phyloP scores from a whole-genome alignment of 2,888 invertebrate species.

The Tupiocoris notatus region DNA sequence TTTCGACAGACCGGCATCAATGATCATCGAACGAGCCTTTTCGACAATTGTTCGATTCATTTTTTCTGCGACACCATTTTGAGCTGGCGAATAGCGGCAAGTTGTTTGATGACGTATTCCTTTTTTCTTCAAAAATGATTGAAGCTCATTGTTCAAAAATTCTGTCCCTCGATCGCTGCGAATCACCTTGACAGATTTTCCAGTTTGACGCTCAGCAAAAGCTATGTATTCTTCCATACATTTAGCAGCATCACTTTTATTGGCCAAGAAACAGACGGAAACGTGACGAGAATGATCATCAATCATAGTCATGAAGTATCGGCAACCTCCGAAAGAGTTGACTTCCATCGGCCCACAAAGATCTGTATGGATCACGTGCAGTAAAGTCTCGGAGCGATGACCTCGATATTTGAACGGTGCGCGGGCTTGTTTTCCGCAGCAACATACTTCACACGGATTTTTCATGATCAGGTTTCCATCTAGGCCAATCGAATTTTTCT shows the following conservation, averaged over 20 bases:
- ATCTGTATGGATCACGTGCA: too few relatives aligned
- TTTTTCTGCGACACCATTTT: conserved; percentile 35
- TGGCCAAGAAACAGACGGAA: conserved; percentile 5
- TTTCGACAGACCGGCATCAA: background rate
- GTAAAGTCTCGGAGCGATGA: too few relatives aligned
- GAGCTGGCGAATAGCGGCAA: conserved; percentile 34
- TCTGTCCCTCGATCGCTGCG: conserved; percentile 52
- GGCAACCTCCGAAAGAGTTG: conserved; percentile 48
- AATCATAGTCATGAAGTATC: conserved; percentile 22
- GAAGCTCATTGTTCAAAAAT: conserved; percentile 50
- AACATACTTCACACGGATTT: too few relatives aligned
- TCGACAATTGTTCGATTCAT: conserved; percentile 36
- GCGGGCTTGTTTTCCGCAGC: too few relatives aligned
- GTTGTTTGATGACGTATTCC: conserved; percentile 33
- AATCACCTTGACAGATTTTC: conserved; percentile 50
- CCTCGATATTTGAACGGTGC: too few relatives aligned
- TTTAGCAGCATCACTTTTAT: conserved; percentile 3
- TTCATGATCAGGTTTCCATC: too few relatives aligned
- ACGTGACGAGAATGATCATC: conserved; percentile 24
- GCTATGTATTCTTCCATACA: background rate
- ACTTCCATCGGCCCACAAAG: too few relatives aligned
- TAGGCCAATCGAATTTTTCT: too few relatives aligned
- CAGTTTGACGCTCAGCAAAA: conserved; percentile 34
- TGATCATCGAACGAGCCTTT: conserved; percentile 38
- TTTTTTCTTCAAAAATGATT: conserved; percentile 28